These are phyloP conservation scores for Penaeus chinensis DNA, from an alignment of 1,140 invertebrate genomes.

Conservation along the genomic window DNA sequence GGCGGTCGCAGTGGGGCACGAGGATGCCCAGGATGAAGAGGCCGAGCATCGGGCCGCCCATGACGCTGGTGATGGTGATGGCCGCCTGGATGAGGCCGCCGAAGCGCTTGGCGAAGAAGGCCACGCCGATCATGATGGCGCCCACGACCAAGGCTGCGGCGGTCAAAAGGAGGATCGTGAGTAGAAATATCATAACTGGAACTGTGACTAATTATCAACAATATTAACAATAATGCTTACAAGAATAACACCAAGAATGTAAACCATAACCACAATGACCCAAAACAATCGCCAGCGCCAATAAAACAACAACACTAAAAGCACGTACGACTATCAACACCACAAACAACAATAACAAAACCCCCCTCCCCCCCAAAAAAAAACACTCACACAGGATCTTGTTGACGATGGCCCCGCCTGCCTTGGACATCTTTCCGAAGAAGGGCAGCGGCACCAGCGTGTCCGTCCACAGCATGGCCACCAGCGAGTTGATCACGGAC, in stretches of 20 bases:
- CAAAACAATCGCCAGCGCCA: too few relatives aligned
- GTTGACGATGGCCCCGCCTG: not conserved
- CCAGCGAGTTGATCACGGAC: conserved; percentile 84
- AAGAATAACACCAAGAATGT: too few relatives aligned
- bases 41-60: conserved; percentile 83
- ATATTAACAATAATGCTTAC: too few relatives aligned
- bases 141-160: conserved; percentile 57
- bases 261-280: too few relatives aligned
- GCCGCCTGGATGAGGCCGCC: conserved; percentile 69
- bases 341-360: not conserved
- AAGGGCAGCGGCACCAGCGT: conserved; percentile 70
- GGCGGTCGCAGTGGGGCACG: conserved; percentile 67
- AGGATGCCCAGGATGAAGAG: conserved; percentile 84
- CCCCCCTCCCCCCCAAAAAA: too few relatives aligned
- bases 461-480: conserved; percentile 90
- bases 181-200: not conserved
- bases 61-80: conserved; percentile 81
- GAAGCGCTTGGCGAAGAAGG: conserved; percentile 23
- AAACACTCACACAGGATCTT: conserved; percentile 59
- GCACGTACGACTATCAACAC: not conserved
- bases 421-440: conserved; percentile 15
- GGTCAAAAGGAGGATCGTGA: not conserved
- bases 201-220: too few relatives aligned
- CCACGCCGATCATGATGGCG: conserved; percentile 6
- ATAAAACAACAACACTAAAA: too few relatives aligned